Percentiles rank a stretch among this genome's conserved stretches.
phyloP scores from a whole-genome alignment of 37 sponge, comb jelly and placozoan genomes.

The Axinella damicornis region DNA sequence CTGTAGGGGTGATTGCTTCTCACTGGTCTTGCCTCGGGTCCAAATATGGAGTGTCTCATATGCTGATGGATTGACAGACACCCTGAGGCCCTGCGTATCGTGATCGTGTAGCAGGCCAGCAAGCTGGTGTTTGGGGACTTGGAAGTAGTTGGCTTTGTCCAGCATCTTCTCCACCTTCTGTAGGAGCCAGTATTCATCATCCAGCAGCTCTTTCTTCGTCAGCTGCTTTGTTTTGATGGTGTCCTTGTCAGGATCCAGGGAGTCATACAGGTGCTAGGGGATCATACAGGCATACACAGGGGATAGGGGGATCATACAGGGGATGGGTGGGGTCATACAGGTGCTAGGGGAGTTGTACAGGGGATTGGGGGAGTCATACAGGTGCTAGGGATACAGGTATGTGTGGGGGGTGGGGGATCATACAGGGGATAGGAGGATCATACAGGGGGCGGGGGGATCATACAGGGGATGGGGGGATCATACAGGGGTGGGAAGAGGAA shows the following conservation, averaged over 20 bases:
- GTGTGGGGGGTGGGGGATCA: not conserved
- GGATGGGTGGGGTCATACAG: no score
- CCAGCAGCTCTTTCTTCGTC: conserved; percentile 73
- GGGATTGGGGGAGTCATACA: no score
- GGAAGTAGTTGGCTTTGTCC: conserved; percentile 80
- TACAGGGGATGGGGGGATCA: not conserved
- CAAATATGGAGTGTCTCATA: conserved; percentile 77
- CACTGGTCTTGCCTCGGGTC: conserved; percentile 61
- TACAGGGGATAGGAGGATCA: not conserved
- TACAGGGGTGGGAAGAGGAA: not conserved
- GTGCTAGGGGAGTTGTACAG: no score
- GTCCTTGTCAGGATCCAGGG: conserved; percentile 94
- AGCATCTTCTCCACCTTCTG: conserved; percentile 66
- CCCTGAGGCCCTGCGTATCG: conserved; percentile 67
- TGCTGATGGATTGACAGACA: conserved; percentile 62
- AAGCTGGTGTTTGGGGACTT: conserved; percentile 63
- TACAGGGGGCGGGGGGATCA: not conserved
- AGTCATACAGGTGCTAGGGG: conserved; percentile 85
- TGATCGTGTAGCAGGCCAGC: conserved; percentile 51
- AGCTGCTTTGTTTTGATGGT: conserved; percentile 62
- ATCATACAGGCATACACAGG: no score
- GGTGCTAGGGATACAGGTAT: not conserved
- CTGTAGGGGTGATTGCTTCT: not conserved
- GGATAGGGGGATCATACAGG: no score
- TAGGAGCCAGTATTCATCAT: conserved; percentile 80